Base-by-base conservation (phyloP, 1,140 invertebrate genomes). In the Holotrichia oblita region DNA sequence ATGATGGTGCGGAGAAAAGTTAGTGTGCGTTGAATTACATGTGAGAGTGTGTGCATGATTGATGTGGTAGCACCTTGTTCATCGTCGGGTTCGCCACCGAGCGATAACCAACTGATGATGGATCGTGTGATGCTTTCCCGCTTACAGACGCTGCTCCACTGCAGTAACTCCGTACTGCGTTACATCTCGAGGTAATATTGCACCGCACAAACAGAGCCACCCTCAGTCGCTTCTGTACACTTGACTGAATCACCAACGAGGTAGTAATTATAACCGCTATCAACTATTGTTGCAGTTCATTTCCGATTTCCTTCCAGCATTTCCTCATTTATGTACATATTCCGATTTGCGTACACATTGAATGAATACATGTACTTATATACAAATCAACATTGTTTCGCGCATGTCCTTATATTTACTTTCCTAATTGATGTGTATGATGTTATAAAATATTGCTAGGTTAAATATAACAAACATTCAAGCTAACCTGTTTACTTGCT, bases 31-130 rank as follows among this genome's bases (percentile, higher is more conserved):
- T 74, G 73, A 74, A 42, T 74, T 74, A 44, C 8, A 44, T 7
- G 73, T 27, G 61, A 20, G 73, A 69, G 61, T 69, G 20, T 81
- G 27, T 59, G 55, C 41, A 20, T 80, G 79, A 80, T 80, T 80
- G 79, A 80, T 80, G 79, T 72, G 69, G 77, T 40, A 42, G 48
- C 73, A 73, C 77, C 24, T 27, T 22, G 48, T 78, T 27, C 73
- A 76, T 76, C 40, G 73, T 77, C 69, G 12, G 61, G 79, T 73
- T 77, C 69, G 72, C 79, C 69, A 27, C 73, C 40, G 27, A 55
- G 77, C 77, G 79, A 80, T 80, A 80, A 80, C 73, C 79, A 74
- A 79, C 77, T 76, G 79, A 80, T 80, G 79, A 80, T 80, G 79
- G 79, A 80, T 80, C 48, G 75, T 69, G 8, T 69, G 61, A 69